Percentiles rank a stretch among this genome's conserved stretches.
Evolutionary conservation across 2,113 vertebrate genomes (phyloP).

Genomic region (Saguinus midas): DNA sequence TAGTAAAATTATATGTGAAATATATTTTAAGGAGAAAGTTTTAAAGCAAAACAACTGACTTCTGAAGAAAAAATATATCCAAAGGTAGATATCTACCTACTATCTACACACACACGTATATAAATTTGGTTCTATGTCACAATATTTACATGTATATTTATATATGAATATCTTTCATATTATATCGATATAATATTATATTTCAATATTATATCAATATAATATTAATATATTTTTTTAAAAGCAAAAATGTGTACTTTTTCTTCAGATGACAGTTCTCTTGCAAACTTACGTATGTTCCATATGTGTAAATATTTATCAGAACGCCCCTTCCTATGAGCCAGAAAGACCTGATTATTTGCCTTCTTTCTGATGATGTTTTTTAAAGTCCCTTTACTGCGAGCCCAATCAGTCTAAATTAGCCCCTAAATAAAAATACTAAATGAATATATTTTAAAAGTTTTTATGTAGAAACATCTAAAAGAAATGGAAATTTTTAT

Average conservation of each 20-base stretch:
- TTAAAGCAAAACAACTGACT: not conserved
- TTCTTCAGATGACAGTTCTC: not conserved
- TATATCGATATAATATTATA: too few relatives aligned
- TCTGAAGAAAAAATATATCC: not conserved
- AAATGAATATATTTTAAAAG: not conserved
- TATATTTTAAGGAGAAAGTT: not conserved
- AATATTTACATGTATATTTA: not conserved
- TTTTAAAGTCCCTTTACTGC: not conserved
- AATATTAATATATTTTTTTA: not conserved
- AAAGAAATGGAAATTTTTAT: not conserved
- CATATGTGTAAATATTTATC: not conserved
- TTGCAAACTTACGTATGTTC: not conserved
- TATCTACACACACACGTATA: not conserved
- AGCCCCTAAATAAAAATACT: not conserved
- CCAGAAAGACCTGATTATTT: not conserved
- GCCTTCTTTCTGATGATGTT: not conserved
- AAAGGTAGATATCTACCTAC: not conserved
- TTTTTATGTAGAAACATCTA: not conserved
- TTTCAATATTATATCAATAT: not conserved
- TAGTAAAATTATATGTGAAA: not conserved
- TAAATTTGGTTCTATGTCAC: not conserved
- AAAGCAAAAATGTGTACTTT: not conserved
- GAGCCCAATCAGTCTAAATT: conserved; percentile 14
- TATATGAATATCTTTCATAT: not conserved
- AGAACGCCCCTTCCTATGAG: not conserved